Percentiles rank a stretch among this genome's conserved stretches.
Evolutionary conservation across 2,888 invertebrate species (phyloP).

Genomic region (Salticus scenicus): DNA sequence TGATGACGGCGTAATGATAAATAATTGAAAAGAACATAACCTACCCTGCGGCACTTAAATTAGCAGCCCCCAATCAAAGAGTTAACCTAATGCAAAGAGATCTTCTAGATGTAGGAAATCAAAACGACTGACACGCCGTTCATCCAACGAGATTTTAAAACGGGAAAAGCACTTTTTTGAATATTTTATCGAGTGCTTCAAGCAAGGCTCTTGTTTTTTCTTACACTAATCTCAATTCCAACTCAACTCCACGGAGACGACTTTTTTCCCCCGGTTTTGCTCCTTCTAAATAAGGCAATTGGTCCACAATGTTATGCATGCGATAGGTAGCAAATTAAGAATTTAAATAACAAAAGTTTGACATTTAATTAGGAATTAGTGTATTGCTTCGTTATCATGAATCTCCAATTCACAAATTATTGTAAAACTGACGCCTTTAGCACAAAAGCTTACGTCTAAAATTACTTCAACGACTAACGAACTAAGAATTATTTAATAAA

Average conservation of each 20-base stretch:
- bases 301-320: background rate
- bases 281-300: background rate
- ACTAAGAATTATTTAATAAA: background rate
- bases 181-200: conserved; percentile 43
- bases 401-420: background rate
- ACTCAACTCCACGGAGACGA: background rate
- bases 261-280: conserved; percentile 15
- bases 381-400: background rate
- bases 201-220: conserved; percentile 54
- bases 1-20: conserved; percentile 54
- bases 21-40: conserved; percentile 55
- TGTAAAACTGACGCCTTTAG: background rate
- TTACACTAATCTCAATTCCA: conserved; percentile 24
- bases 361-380: conserved; percentile 14
- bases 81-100: background rate
- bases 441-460: background rate
- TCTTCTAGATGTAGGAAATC: conserved; percentile 2
- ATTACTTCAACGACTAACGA: background rate
- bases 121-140: conserved; percentile 5
- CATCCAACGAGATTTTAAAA: conserved; percentile 31
- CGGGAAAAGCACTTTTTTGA: conserved; percentile 18
- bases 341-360: conserved; percentile 33
- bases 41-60: conserved; percentile 61
- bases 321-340: conserved; percentile 42
- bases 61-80: conserved; percentile 48